Evolutionary conservation across 2,797 vertebrate species (phyloP).

Genomic region (Rhadinocentrus ornatus): DNA sequence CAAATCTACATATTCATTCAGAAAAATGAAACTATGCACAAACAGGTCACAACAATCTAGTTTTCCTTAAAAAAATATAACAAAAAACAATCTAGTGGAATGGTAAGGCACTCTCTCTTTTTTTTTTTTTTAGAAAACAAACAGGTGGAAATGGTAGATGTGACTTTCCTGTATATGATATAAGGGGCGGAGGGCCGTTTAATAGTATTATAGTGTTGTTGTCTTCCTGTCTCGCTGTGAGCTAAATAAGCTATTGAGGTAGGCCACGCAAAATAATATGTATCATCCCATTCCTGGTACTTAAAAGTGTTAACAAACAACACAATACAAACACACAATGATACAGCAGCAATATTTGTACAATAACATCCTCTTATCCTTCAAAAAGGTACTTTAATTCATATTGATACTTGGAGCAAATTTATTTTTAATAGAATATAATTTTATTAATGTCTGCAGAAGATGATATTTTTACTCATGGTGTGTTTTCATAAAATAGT

Average conservation of each 20-base stretch:
- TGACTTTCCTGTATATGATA: neutral
- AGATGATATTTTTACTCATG: neutral
- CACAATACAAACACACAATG: neutral
- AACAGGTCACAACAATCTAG: too few relatives aligned
- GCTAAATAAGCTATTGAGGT: too few relatives aligned
- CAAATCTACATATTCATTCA: too few relatives aligned
- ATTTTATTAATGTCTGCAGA: neutral
- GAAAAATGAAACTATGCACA: too few relatives aligned
- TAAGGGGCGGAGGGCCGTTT: neutral
- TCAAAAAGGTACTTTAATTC: neutral
- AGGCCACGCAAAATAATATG: too few relatives aligned
- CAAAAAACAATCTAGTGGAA: neutral
- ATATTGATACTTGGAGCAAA: neutral
- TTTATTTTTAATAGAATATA: neutral
- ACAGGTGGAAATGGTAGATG: neutral
- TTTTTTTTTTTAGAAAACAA: neutral
- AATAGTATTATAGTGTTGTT: too few relatives aligned
- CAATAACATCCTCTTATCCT: neutral
- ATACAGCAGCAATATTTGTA: neutral
- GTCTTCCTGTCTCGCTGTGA: too few relatives aligned
- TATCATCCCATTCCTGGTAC: too few relatives aligned
- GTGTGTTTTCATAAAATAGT: neutral
- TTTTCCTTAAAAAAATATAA: too few relatives aligned
- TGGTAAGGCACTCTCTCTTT: neutral
- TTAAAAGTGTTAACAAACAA: too few relatives aligned